Evolutionary conservation across 1,140 invertebrate species (phyloP), one percentile per base, ranked within the genome.

Genomic region (Rhysida immarginata): DNA sequence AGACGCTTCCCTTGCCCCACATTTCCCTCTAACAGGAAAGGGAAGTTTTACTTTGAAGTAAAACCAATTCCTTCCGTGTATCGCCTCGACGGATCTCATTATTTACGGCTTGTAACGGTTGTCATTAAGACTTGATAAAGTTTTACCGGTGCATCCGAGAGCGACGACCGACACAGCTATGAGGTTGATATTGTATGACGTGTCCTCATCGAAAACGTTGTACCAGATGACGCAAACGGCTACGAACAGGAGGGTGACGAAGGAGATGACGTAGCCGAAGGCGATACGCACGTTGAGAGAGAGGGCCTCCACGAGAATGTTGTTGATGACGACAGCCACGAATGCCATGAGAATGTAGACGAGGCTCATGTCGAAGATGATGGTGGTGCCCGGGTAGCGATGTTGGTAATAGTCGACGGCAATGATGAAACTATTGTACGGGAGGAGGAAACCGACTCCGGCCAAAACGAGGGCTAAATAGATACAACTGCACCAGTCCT

Each of bases 371-470:
- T 93, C 88, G 68, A 92, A 88, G 59, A 92, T 82, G 53, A 94
- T 86, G 0, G 85, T 85, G 0, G 83, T 81, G 16, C 79, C 79
- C 1, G 87, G 86, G 70, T 87, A 94, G 46, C 82, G 77, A 1
- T 74, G 73, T 75, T 91, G 84, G 71, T 88, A 91, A 66, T 87
- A 91, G 70, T 91, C 88, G 46, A 87, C 86, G 3, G 87, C 86
- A 67, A 88, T 87, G 58, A 91, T 86, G 67, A 91, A 91, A 66
- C 87, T 88, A 74, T 92, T 92, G 69, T 91, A 94, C 0, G 89
- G 89, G 26, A 94, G 71, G 13, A 94, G 76, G 65, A 93, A 93
- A 20, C 88, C 89, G 59, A 85, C 81, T n/a, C 89, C 89, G 35
- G 87, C 86, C 25, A 90, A 71, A 3, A 91, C 73, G 42, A 94